Percentiles rank a stretch among this genome's conserved stretches.
Evolutionary conservation across 35 echinoderm and acorn worm species (phyloP).

Genomic region (Lytechinus variegatus): DNA sequence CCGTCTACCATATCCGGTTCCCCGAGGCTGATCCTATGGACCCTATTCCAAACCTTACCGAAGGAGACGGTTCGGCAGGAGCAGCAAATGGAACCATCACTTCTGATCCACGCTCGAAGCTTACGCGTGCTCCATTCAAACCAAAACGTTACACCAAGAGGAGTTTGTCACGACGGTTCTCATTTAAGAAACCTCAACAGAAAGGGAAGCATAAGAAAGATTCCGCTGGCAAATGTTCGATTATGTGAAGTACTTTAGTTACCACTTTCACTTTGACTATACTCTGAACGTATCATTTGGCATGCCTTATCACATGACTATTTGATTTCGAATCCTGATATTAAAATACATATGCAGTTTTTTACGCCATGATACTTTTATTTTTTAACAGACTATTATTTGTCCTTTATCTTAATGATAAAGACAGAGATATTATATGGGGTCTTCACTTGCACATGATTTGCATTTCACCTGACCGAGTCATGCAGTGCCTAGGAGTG

Average conservation of each 20-base stretch:
- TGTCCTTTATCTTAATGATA: no score
- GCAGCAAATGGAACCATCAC: neutral
- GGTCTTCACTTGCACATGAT: no score
- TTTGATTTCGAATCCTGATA: no score
- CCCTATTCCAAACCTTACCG: neutral
- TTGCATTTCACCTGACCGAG: no score
- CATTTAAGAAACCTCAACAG: neutral
- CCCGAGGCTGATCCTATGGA: slow-evolving; percentile 39
- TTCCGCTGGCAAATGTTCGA: neutral
- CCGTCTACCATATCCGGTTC: slow-evolving; percentile 56
- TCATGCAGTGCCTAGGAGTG: no score
- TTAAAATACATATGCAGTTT: no score
- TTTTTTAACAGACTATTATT: no score
- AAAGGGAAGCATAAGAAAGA: neutral
- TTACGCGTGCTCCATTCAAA: slow-evolving; percentile 54
- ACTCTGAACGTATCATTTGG: no score
- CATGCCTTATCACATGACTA: no score
- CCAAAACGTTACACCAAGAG: slow-evolving; percentile 65
- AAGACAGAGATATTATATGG: no score
- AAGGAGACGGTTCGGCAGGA: neutral
- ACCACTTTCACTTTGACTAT: neutral
- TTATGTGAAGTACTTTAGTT: neutral
- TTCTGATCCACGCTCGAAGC: slow-evolving; percentile 29
- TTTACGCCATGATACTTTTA: no score
- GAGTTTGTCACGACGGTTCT: slow-evolving; percentile 21